A percentile compares a stretch with the other conserved stretches of the same genome.
Evolutionary conservation across 92 coral and sea anemone species (phyloP).

Genomic region (Porites divaricata): DNA sequence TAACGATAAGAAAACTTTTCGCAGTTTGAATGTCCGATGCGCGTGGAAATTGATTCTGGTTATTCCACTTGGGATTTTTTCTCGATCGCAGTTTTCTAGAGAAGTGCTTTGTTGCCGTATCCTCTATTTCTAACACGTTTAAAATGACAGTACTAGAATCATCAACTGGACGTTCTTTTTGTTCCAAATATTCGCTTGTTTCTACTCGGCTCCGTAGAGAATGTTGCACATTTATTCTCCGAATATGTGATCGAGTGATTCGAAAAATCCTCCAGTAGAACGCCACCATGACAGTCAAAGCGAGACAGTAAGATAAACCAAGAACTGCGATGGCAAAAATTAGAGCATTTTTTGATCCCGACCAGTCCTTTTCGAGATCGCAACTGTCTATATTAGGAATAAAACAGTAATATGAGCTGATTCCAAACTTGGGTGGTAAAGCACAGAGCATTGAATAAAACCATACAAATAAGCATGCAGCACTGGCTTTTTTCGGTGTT

Average conservation of each 20-base stretch:
- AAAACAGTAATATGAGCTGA: conserved; percentile 70
- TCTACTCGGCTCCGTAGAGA: background rate
- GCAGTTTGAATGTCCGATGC: conserved; percentile 58
- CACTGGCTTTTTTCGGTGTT: conserved; percentile 31
- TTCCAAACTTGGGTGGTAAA: conserved; percentile 63
- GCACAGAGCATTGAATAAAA: conserved; percentile 54
- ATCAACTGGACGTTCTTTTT: background rate
- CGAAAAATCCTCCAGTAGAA: conserved; percentile 63
- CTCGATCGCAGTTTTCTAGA: background rate
- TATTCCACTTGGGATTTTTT: background rate
- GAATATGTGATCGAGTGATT: conserved; percentile 60
- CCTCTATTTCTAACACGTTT: background rate
- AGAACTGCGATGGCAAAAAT: conserved; percentile 58
- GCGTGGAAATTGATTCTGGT: background rate
- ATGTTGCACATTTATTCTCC: conserved; percentile 39
- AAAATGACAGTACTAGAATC: background rate
- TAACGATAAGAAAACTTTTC: conserved; percentile 53
- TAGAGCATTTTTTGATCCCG: conserved; percentile 19
- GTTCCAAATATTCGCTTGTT: background rate
- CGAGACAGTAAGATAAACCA: conserved; percentile 56
- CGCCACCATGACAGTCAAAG: conserved; percentile 47
- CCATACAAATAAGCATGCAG: conserved; percentile 45
- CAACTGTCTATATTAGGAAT: conserved; percentile 66
- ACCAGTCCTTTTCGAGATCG: conserved; percentile 48
- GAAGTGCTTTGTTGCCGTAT: background rate